Evolutionary conservation across 30 jellyfish, hydroid and myxozoan species (phyloP).

Genomic region (Hydractinia echinata): DNA sequence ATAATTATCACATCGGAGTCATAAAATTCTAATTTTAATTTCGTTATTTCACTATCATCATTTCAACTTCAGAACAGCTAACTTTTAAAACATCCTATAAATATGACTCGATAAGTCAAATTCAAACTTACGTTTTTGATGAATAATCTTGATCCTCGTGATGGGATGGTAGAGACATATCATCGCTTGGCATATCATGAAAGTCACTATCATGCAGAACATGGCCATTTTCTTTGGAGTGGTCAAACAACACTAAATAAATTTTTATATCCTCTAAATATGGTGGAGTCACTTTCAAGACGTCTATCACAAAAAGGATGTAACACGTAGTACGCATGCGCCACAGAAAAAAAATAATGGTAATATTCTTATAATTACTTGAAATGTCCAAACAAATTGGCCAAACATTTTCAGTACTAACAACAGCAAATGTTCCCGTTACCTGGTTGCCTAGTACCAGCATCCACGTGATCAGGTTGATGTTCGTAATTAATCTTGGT

Average conservation of each 20-base stretch:
- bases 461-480: slow-evolving; percentile 17
- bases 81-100: no score
- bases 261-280: not conserved
- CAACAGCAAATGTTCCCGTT: not conserved
- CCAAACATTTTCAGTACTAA: no score
- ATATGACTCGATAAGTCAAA: no score
- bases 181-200: slow-evolving; percentile 6
- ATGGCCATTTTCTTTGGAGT: not conserved
- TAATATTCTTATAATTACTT: not conserved
- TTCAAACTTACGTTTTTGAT: slow-evolving; percentile 9
- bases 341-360: not conserved
- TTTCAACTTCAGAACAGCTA: no score
- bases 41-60: no score
- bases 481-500: not conserved
- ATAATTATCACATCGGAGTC: no score
- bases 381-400: no score
- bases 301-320: not conserved
- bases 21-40: no score
- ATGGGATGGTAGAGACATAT: slow-evolving; percentile 15
- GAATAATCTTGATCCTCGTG: slow-evolving; percentile 8
- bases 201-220: slow-evolving; percentile 1
- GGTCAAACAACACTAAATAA: not conserved
- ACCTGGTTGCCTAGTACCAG: not conserved
- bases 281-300: no score
- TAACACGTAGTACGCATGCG: not conserved